A percentile compares a stretch with the other conserved stretches of the same genome.
These are phyloP conservation scores for Magallana nippona DNA, from an alignment of 2,888 invertebrate species.

Conservation along the genomic window DNA sequence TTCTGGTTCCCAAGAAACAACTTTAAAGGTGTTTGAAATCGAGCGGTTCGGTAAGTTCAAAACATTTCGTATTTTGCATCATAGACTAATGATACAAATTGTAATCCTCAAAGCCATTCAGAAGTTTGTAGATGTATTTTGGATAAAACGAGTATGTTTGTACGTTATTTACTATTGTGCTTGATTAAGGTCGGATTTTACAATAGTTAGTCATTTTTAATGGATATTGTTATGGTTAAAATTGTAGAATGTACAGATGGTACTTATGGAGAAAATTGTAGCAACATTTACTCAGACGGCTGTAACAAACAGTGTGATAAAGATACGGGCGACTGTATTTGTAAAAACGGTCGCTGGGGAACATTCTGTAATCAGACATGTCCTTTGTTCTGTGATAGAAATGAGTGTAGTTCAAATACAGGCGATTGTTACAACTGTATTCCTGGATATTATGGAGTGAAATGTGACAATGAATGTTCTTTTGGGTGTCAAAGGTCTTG, in stretches of 20 bases:
- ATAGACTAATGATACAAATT: no score
- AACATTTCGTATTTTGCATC: no score
- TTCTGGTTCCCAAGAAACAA: neutral
- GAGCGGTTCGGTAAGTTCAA: neutral
- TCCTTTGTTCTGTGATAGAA: neutral
- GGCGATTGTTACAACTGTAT: neutral
- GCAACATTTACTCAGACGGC: neutral
- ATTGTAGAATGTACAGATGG: neutral
- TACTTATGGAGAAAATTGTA: neutral
- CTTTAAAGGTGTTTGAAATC: neutral
- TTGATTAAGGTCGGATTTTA: no score
- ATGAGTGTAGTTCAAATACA: neutral
- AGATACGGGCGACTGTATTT: neutral
- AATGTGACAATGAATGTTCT: neutral
- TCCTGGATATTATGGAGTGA: neutral
- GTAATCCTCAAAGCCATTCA: no score
- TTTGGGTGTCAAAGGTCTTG: neutral
- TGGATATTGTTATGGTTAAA: neutral
- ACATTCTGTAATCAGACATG: neutral
- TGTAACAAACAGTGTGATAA: neutral
- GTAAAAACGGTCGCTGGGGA: neutral
- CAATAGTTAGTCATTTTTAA: no score
- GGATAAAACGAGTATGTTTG: no score
- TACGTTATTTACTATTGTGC: no score
- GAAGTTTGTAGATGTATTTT: no score